Evolutionary conservation across 2,888 invertebrate species (phyloP).

Genomic region (Drosophila recens): DNA sequence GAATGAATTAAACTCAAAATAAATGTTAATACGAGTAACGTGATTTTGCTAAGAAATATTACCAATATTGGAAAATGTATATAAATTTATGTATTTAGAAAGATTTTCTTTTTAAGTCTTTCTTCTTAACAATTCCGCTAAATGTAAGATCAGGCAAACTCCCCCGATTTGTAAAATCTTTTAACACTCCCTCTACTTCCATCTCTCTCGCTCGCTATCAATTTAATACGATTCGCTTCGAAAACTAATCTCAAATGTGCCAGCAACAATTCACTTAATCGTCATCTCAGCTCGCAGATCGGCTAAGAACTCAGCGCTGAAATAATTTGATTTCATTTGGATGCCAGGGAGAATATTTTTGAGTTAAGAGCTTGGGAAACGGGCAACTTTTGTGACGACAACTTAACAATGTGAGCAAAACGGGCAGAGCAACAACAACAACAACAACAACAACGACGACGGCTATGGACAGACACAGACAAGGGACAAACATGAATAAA

Average conservation of each 20-base stretch:
- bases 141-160: too few species aligned
- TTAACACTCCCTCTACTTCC: neutral
- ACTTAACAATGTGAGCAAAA: constrained; percentile 69
- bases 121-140: too few species aligned
- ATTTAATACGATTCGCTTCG: constrained; percentile 3
- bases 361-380: constrained; percentile 33
- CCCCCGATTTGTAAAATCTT: neutral
- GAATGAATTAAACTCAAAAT: too few species aligned
- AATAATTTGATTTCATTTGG: constrained; percentile 62
- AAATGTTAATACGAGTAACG: too few species aligned
- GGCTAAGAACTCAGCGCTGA: constrained; percentile 44
- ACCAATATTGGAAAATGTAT: neutral
- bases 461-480: constrained; percentile 33
- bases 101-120: too few species aligned
- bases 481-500: constrained; percentile 74
- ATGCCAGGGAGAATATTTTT: constrained; percentile 46
- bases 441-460: constrained; percentile 3
- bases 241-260: constrained; percentile 24
- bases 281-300: constrained; percentile 43
- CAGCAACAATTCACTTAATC: constrained; percentile 48
- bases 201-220: neutral
- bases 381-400: constrained; percentile 66
- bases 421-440: constrained; percentile 29
- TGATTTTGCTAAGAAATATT: neutral
- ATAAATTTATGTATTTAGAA: too few species aligned